Evolutionary conservation across 2,888 invertebrate genomes (phyloP).

Genomic region (Cerastoderma edule): DNA sequence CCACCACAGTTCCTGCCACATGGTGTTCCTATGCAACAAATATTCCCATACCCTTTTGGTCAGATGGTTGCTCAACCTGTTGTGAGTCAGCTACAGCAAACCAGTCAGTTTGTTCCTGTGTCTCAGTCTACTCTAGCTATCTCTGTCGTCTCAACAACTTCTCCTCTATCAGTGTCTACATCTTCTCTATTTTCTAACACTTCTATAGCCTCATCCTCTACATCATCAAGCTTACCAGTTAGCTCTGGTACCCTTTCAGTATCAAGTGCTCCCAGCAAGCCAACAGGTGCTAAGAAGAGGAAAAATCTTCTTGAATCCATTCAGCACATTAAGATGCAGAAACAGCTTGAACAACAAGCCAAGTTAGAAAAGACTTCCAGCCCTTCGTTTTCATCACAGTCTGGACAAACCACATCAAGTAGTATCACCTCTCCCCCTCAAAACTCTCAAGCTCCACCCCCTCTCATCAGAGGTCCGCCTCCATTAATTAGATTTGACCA

Average conservation of each 20-base stretch:
- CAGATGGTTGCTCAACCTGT: neutral
- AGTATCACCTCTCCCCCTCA: too few relatives aligned
- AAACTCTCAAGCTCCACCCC: constrained; percentile 50
- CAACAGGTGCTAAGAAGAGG: constrained; percentile 43
- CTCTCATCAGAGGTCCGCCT: constrained; percentile 67
- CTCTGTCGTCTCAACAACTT: neutral
- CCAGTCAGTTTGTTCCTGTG: neutral
- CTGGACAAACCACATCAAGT: neutral
- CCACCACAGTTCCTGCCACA: neutral
- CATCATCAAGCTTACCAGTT: neutral
- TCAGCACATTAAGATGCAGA: constrained; percentile 47
- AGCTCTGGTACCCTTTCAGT: neutral
- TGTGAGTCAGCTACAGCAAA: neutral
- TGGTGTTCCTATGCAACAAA: constrained; percentile 16
- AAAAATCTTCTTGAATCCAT: constrained; percentile 55
- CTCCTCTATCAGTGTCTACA: neutral
- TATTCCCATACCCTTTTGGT: neutral
- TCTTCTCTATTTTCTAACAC: neutral
- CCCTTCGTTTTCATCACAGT: constrained; percentile 30
- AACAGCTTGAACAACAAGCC: constrained; percentile 40
- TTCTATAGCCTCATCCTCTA: neutral
- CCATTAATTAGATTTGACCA: constrained; percentile 63
- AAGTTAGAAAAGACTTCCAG: constrained; percentile 11
- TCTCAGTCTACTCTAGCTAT: neutral
- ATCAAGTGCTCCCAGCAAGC: constrained; percentile 2